Conservation (phyloP, 2,797 vertebrate species). For the Enteromius argenteus region DNA sequence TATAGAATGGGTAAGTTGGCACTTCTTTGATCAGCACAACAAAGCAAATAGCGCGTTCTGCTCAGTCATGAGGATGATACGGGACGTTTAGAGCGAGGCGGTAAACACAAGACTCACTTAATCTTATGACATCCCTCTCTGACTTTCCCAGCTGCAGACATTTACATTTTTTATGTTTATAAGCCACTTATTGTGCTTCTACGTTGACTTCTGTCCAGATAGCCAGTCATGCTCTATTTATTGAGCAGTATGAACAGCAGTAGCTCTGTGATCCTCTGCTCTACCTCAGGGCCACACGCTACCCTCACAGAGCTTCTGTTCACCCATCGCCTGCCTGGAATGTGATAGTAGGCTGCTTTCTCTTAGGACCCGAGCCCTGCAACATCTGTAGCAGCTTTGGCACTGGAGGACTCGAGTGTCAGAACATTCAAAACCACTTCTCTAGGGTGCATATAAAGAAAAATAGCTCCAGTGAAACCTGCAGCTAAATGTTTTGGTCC, state of each 20-base stretch:
- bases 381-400: constrained; percentile 48
- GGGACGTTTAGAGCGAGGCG: constrained; percentile 28
- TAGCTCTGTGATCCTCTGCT: constrained; percentile 14
- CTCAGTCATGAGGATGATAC: constrained; percentile 47
- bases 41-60: constrained; percentile 13
- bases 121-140: constrained; percentile 30
- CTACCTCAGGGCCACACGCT: constrained; percentile 47
- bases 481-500: constrained; percentile 19
- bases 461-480: constrained; percentile 23
- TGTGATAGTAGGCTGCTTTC: constrained; percentile 41
- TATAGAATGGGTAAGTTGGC: constrained; percentile 10
- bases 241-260: constrained; percentile 33
- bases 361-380: constrained; percentile 42
- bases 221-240: constrained; percentile 52
- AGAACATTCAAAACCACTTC: constrained; percentile 56
- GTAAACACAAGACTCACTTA: constrained; percentile 46
- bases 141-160: constrained; percentile 15
- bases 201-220: constrained; percentile 44
- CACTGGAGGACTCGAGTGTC: constrained; percentile 49
- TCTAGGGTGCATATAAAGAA: background rate
- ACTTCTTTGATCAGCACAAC: constrained; percentile 30
- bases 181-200: constrained; percentile 36
- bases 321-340: constrained; percentile 47
- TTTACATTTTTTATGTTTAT: constrained; percentile 42
- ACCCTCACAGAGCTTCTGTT: constrained; percentile 36